Percentiles rank a stretch among this genome's conserved stretches.
Evolutionary conservation across 2,888 invertebrate genomes (phyloP).

Genomic region (Sylvicola cinctus): DNA sequence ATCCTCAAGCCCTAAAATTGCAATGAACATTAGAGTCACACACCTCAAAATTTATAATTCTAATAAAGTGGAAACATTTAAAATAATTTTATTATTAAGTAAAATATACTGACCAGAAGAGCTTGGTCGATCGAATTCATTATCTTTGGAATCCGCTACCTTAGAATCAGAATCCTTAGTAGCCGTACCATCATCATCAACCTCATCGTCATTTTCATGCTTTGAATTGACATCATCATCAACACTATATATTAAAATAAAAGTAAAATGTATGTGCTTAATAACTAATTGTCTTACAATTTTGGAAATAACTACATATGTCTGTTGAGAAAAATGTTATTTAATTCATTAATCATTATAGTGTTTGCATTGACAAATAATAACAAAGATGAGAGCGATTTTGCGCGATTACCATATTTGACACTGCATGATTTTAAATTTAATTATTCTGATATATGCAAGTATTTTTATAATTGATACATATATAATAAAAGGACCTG

Average conservation of each 20-base stretch:
- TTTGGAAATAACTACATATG: too few relatives aligned
- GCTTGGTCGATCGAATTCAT: slow-evolving; percentile 25
- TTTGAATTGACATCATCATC: slow-evolving; percentile 27
- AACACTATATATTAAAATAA: slow-evolving; percentile 13
- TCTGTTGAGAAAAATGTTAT: too few relatives aligned
- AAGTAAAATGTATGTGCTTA: slow-evolving; percentile 5
- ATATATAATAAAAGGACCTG: too few relatives aligned
- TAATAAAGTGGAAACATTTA: neutral
- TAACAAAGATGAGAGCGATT: too few relatives aligned
- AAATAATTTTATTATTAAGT: too few relatives aligned
- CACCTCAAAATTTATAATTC: slow-evolving; percentile 10
- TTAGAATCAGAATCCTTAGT: slow-evolving; percentile 26
- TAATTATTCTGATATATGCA: too few relatives aligned
- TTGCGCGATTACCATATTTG: too few relatives aligned
- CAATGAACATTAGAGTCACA: neutral
- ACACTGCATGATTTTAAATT: too few relatives aligned
- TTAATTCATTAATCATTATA: slow-evolving; percentile 2
- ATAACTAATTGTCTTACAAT: slow-evolving; percentile 7
- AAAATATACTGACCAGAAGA: slow-evolving; percentile 26
- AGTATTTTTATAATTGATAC: too few relatives aligned
- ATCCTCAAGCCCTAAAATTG: slow-evolving; percentile 11
- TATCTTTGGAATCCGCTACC: slow-evolving; percentile 14
- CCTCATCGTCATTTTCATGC: slow-evolving; percentile 25
- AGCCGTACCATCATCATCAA: slow-evolving; percentile 24
- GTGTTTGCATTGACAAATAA: too few relatives aligned